Evolutionary conservation across 2,113 vertebrate genomes (phyloP).

Genomic region (Gymnocephalus cernua): DNA sequence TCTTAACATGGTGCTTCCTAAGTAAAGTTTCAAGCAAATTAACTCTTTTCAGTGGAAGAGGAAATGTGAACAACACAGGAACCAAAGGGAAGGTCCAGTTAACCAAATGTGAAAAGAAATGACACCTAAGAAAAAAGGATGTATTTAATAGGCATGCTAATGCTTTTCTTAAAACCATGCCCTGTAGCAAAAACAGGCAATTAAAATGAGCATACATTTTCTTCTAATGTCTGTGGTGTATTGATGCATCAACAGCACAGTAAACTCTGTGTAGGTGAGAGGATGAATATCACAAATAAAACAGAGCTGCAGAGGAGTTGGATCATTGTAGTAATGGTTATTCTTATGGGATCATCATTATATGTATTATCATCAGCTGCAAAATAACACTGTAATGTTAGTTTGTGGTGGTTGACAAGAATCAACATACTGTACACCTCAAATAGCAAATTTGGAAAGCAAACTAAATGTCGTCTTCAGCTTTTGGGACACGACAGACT

Average conservation of each 20-base stretch:
- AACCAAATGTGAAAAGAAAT: slow-evolving; percentile 1
- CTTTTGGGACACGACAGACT: background rate
- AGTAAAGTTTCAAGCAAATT: background rate
- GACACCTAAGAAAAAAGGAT: background rate
- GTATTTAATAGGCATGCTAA: background rate
- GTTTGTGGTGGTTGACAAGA: background rate
- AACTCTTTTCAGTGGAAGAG: background rate
- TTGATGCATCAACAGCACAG: background rate
- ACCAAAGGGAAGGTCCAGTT: background rate
- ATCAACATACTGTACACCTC: background rate
- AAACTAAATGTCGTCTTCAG: background rate
- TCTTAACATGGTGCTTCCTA: background rate
- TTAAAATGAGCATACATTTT: background rate
- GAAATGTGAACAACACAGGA: background rate
- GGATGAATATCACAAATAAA: background rate
- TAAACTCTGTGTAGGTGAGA: background rate
- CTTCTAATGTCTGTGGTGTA: background rate
- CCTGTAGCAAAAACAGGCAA: slow-evolving; percentile 11
- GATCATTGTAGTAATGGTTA: background rate
- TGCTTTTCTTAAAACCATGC: slow-evolving; percentile 7
- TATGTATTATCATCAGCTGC: background rate
- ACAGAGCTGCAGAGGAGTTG: background rate
- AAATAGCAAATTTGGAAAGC: background rate
- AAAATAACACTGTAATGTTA: background rate
- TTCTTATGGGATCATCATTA: background rate